Base-by-base conservation (phyloP, 2,797 vertebrate species). In the Euthynnus affinis region DNA sequence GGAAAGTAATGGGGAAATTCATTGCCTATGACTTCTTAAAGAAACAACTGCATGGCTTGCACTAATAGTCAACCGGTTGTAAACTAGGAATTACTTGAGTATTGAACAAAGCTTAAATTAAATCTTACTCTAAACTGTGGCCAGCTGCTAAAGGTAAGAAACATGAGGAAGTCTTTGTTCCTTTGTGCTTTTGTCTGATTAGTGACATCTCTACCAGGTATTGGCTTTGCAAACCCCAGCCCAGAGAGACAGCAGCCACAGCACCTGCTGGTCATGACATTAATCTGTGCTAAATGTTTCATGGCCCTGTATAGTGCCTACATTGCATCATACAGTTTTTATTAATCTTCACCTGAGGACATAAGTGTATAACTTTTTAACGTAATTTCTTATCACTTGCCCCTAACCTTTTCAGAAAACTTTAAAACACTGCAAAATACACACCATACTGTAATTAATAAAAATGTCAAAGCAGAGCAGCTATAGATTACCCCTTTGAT, bases 341-440 rank as follows among this genome's bases (percentile, higher is more conserved):
- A 49, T 71, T 59, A 18, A 71, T 65, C 25, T 44, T 68, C 23
- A n/a, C 23, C 51, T 13, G 18, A 57, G 49, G 20, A 29, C 49
- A 6, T n/a, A 1, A 22, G 3, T 44, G 46, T 51, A 7, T 22
- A 40, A 25, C 8, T 1, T 17, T 51, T 3, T 18, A 20, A 3
- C 42, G 13, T 25, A 12, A 61, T 60, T 32, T 51, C 18, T 46
- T 20, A 2, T 18, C 63, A 70, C 40, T 53, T 65, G 7, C 13
- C 49, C 12, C 0, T 20, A 71, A 60, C 62, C 42, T 62, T 76
- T 44, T 32, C 6, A 52, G 15, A 32, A 69, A 32, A 32, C 29
- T 32, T 32, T 6, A 32, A 32, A 70, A 64, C 2, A 14, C 13
- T n/a, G 8, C 49, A 14, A 22, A 2, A 22, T 52, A 6, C 9